These are phyloP conservation scores for Hiodon alosoides DNA, from an alignment of 2,113 vertebrate species.

Conservation along the genomic window DNA sequence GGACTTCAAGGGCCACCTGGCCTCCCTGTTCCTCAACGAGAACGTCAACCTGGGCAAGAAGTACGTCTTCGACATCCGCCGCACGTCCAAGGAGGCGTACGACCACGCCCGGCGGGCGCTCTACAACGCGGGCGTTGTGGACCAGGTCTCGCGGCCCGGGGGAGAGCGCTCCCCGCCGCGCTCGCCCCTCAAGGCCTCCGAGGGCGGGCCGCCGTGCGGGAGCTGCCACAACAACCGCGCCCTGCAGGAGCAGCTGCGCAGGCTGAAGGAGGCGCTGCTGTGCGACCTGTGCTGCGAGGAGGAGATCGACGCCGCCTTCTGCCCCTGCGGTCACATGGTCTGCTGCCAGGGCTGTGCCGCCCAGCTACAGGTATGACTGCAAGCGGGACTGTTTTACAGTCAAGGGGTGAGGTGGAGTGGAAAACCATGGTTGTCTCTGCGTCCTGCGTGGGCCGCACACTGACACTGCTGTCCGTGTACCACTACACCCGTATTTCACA, in stretches of 20 bases:
- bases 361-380: constrained; percentile 79
- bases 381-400: not conserved
- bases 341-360: constrained; percentile 87
- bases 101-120: constrained; percentile 87
- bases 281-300: constrained; percentile 93
- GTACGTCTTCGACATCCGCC: constrained; percentile 92
- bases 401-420: not conserved
- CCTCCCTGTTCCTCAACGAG: constrained; percentile 94
- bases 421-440: no score
- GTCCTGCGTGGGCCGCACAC: no score
- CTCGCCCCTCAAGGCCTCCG: constrained; percentile 67
- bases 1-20: constrained; percentile 93
- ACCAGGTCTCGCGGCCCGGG: constrained; percentile 65
- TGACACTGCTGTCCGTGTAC: no score
- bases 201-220: constrained; percentile 71
- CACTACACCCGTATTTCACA: no score
- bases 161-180: constrained; percentile 66
- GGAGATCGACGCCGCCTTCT: constrained; percentile 93
- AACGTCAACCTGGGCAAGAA: constrained; percentile 97
- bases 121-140: constrained; percentile 86
- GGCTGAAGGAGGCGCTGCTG: constrained; percentile 87
- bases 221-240: constrained; percentile 81
- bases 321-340: constrained; percentile 94
- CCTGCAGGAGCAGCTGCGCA: constrained; percentile 84
- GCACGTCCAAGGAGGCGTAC: constrained; percentile 95